Base-by-base conservation (phyloP, 2,797 vertebrate species). In the Melanotaenia boesemani region DNA sequence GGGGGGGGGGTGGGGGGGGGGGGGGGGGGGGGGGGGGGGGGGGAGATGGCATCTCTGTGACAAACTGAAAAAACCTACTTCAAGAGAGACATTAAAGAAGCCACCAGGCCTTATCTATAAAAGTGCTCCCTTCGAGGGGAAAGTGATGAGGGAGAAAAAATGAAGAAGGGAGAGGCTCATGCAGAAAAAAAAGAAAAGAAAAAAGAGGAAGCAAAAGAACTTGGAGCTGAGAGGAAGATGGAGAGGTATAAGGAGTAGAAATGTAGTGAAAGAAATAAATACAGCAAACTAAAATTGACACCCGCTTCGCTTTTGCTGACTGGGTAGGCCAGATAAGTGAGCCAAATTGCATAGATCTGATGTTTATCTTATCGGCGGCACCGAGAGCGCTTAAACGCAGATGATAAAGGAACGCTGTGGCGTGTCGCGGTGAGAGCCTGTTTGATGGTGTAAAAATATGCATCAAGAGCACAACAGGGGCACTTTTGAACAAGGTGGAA, bases 271-370 rank as follows among this genome's bases (percentile, higher is more conserved):
- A 92, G 81, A 89, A 94, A 92, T 92, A 88, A 90, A 92, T 85
- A 88, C 71, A 50, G 76, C 72, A 85, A 92, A 86, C 74, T 81
- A 74, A 91, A 94, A 92, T 86, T 94, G 94, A 94, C 93, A 94
- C 91, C 91, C 90, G 91, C 90, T 88, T 94, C 67, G 89, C 92
- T 92, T 91, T 78, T 91, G 93, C 92, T 93, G 91, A 95, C 94
- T 95, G 94, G 79, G 89, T 88, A 86, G 88, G 88, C 89, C 84
- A 86, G 94, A 95, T 95, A 95, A 95, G 91, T 94, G 91, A 90
- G 90, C 89, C 93, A 95, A 95, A 94, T 94, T 94, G 91, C 89
- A 79, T 11, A 93, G 92, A 95, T 95, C 88, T 77, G 93, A 95
- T 95, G 87, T 87, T 94, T 94, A 95, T 95, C 95, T 95, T 94